Evolutionary conservation across 1,140 invertebrate species (phyloP), one percentile per base, ranked within the genome.

Genomic region (Nasonia vitripennis): DNA sequence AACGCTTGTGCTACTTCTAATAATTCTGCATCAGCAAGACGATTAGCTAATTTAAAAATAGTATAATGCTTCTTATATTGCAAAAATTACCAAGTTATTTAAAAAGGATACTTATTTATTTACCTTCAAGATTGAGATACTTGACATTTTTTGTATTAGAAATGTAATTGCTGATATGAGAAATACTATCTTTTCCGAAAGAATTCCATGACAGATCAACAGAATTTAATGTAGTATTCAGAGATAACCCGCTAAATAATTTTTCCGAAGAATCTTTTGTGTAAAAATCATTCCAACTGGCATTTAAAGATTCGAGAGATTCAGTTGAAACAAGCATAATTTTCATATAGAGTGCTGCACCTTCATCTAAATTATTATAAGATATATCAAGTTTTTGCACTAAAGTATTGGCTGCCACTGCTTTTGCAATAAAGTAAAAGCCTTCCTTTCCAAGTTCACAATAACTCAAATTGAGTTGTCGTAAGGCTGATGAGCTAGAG

Each of bases 221-320:
- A 34, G 89, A 85, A 70, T 68, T 51, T 2, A 94, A 45, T 7
- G 45, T 86, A 10, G 67, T 9, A 86, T 92, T 93, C 41, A 84
- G 84, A 6, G 78, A 31, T 10, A 94, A 74, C 2, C 87, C 91
- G 45, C 85, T 62, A 17, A 91, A 86, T 81, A 94, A 86, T 62
- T 78, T 86, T 84, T 89, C 90, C 88, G 89, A 91, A 85, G 88
- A 87, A 84, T 89, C 88, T 84, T 84, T 87, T 23, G 86, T 87
- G 9, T 83, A 85, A 17, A 93, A 86, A 48, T 85, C 88, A 88
- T 95, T 95, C 93, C 94, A 94, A 0, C 94, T 94, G 6, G 94
- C 82, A 87, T 94, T 89, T 27, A 95, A 87, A 73, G 90, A 83
- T 23, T 89, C 89, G 68, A 94, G 55, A 17, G 83, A 89, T 10